These are phyloP conservation scores for Athetis lepigone DNA, from an alignment of 2,888 invertebrate genomes.

Conservation along the genomic window DNA sequence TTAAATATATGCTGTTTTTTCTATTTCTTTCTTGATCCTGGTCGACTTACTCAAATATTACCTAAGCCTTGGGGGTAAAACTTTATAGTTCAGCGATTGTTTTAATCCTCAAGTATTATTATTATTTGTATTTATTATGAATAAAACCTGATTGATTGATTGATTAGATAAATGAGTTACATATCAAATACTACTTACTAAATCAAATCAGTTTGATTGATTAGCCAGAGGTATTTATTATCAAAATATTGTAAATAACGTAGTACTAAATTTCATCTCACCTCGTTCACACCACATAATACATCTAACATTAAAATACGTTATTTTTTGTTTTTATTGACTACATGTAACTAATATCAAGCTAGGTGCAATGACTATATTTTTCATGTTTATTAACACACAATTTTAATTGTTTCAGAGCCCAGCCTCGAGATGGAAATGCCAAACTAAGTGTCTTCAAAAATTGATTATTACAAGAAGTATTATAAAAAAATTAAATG, in stretches of 20 bases:
- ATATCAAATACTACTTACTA: too few species aligned
- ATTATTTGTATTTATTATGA: too few species aligned
- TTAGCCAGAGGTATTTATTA: too few species aligned
- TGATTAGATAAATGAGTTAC: too few species aligned
- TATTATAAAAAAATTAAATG: conserved; percentile 42
- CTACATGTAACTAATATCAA: not conserved
- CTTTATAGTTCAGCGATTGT: not conserved
- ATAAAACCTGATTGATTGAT: too few species aligned
- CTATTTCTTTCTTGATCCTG: not conserved
- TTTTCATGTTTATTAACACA: not conserved
- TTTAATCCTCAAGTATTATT: too few species aligned
- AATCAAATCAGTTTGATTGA: too few species aligned
- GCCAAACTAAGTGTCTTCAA: conserved; percentile 72
- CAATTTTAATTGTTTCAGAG: conserved; percentile 73
- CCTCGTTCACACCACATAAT: not conserved
- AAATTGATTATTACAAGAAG: conserved; percentile 54
- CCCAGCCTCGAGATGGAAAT: conserved; percentile 75
- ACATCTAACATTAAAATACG: not conserved
- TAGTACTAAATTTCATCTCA: too few species aligned
- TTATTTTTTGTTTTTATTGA: not conserved
- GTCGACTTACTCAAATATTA: not conserved
- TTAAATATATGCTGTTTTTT: not conserved
- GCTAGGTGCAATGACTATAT: not conserved
- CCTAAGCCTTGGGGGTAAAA: not conserved
- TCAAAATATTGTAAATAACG: too few species aligned